Base-by-base conservation (phyloP, 2,797 vertebrate species). In the Chaunax sp. region DNA sequence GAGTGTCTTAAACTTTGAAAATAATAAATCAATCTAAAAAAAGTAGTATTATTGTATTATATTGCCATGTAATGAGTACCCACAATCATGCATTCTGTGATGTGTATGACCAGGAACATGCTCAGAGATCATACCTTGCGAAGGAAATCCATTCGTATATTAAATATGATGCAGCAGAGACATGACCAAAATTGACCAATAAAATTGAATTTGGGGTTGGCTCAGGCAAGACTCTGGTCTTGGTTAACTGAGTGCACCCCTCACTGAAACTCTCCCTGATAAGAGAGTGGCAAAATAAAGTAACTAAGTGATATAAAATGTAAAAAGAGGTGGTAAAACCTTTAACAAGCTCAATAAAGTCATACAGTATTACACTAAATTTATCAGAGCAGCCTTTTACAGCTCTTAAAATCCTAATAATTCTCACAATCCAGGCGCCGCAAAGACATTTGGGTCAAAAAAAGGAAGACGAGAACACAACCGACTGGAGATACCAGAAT, bases 361-460 rank as follows among this genome's bases (percentile, higher is more conserved):
- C 15, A n/a, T 51, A 16, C 26, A 54, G 23, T 28, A n/a, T 22
- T 10, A 38, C 15, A 38, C 18, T 26, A 33, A 11, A 1, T 47
- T 41, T 1, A 26, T 43, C 20, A 60, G 18, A 41, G 6, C 23
- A 18, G 15, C 30, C 9, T 40, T 51, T 9, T 9, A 51, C 16
- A 26, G 23, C 14, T 41, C 52, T n/a, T 28, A n/a, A 3, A 41
- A 5, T 18, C 45, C 14, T n/a, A 41, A 23, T 15, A 23, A 22
- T 37, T 35, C n/a, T 18, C 44, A 40, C 18, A 72, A 11, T 9
- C 33, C 12, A 37, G 30, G 18, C 38, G 28, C 26, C 30, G 23
- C 23, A 22, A 22, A 73, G 44, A 26, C 51, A 26, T 64, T 26
- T 50, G 23, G 16, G 35, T 49, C 23, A 41, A 38, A 13, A n/a